A percentile compares a stretch with the other conserved stretches of the same genome.
These are phyloP conservation scores for Microcebus tavaratra DNA, from an alignment of 2,113 vertebrate species.

Conservation along the genomic window DNA sequence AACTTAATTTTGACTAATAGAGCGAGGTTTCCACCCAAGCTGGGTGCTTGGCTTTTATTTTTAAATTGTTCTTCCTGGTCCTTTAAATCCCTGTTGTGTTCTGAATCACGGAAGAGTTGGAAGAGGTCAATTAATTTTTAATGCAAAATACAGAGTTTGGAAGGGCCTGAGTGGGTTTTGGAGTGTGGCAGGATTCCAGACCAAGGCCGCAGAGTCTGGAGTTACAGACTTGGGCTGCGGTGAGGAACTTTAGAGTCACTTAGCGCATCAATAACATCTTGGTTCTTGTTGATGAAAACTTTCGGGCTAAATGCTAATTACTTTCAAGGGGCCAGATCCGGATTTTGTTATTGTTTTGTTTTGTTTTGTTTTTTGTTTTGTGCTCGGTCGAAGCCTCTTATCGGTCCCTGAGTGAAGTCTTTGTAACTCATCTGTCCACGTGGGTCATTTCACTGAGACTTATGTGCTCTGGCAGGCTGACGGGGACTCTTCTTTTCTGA, in stretches of 20 bases:
- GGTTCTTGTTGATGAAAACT: constrained; percentile 42
- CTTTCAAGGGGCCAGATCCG: not conserved
- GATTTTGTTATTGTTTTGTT: not conserved
- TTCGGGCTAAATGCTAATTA: not conserved
- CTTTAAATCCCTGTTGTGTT: constrained; percentile 61
- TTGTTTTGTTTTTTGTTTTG: no score
- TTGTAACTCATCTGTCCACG: not conserved
- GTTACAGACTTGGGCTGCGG: not conserved
- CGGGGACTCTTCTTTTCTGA: not conserved
- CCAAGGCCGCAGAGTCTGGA: not conserved
- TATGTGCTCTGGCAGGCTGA: constrained; percentile 39
- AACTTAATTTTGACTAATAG: constrained; percentile 45
- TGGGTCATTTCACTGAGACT: not conserved
- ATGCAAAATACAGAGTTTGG: constrained; percentile 64
- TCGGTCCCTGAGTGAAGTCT: not conserved
- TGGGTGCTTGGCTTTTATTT: constrained; percentile 67
- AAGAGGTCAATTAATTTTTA: constrained; percentile 74
- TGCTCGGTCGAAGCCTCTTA: not conserved
- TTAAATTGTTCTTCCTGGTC: constrained; percentile 57
- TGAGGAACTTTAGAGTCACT: not conserved
- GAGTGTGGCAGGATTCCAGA: not conserved
- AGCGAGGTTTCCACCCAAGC: constrained; percentile 54
- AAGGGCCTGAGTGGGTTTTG: not conserved
- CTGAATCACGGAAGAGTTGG: constrained; percentile 30
- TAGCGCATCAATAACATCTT: not conserved